These are phyloP conservation scores for Tachyglossus aculeatus DNA, from an alignment of 2,797 vertebrate species.

Conservation along the genomic window DNA sequence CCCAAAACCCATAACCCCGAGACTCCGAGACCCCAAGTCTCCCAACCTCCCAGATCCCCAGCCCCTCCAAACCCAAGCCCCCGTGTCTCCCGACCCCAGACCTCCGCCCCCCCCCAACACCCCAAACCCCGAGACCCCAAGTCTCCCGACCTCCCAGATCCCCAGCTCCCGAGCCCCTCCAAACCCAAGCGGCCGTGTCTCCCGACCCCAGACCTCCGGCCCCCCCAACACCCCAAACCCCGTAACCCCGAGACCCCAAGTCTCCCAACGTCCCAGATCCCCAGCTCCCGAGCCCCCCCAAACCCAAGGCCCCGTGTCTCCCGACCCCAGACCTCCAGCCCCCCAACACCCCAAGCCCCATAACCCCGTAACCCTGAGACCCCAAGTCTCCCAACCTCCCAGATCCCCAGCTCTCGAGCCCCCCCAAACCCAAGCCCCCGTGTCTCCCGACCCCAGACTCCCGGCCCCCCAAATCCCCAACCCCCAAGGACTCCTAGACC, in stretches of 20 bases:
- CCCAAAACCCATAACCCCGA: neutral
- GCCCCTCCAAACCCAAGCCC: neutral
- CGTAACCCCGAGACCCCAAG: neutral
- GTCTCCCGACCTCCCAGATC: too few species aligned
- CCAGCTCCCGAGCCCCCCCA: too few species aligned
- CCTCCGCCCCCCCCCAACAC: conserved; percentile 34
- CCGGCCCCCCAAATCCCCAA: neutral
- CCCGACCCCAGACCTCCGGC: conserved; percentile 27
- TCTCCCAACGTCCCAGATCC: too few species aligned
- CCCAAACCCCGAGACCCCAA: conserved; percentile 12
- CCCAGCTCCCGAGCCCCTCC: too few species aligned
- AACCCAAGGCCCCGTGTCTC: neutral
- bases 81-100: conserved; percentile 30
- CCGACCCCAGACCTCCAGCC: neutral
- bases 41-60: neutral
- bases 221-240: conserved; percentile 37
- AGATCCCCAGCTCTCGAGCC: neutral
- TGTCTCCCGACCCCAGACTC: accelerated
- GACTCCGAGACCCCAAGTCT: too few species aligned
- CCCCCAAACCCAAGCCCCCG: neutral
- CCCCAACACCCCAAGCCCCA: neutral
- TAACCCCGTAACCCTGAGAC: too few species aligned
- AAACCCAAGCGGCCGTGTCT: neutral
- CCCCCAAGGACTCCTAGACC: too few species aligned
- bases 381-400: too few species aligned